A percentile compares a stretch with the other conserved stretches of the same genome.
These are phyloP conservation scores for Protobothrops mucrosquamatus DNA, from an alignment of 2,113 vertebrate genomes.

Conservation along the genomic window DNA sequence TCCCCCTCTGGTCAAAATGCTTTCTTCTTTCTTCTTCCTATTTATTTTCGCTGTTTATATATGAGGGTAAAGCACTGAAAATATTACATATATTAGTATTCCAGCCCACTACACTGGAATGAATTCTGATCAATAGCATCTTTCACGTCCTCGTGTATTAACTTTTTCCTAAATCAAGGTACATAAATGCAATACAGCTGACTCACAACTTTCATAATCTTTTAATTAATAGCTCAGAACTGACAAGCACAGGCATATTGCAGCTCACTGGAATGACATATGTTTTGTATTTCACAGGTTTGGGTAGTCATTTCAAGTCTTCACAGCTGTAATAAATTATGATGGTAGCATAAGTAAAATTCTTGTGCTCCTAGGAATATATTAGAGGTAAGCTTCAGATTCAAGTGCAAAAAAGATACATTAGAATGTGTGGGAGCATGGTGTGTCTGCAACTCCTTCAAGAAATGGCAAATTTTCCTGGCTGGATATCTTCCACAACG, in stretches of 20 bases:
- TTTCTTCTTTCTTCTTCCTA: background rate
- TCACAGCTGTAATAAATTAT: background rate
- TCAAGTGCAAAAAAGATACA: background rate
- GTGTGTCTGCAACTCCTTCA: background rate
- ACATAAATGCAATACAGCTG: background rate
- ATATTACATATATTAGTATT: background rate
- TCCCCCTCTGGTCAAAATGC: background rate
- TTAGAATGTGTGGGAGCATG: background rate
- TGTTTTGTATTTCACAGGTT: conserved; percentile 5
- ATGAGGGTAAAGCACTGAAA: background rate
- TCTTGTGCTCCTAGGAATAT: background rate
- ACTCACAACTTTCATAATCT: background rate
- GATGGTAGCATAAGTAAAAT: background rate
- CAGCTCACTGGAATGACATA: background rate
- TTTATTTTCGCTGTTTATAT: background rate
- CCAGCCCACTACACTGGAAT: background rate
- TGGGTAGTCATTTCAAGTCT: conserved; percentile 6
- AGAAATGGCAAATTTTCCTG: background rate
- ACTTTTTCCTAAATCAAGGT: background rate
- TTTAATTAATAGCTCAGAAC: background rate
- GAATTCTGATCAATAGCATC: background rate
- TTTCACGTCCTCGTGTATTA: background rate
- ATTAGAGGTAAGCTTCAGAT: background rate
- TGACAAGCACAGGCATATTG: background rate
- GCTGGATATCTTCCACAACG: background rate